phyloP scores from a whole-genome alignment of 1,140 invertebrate genomes.

The Drosophila seguyi region DNA sequence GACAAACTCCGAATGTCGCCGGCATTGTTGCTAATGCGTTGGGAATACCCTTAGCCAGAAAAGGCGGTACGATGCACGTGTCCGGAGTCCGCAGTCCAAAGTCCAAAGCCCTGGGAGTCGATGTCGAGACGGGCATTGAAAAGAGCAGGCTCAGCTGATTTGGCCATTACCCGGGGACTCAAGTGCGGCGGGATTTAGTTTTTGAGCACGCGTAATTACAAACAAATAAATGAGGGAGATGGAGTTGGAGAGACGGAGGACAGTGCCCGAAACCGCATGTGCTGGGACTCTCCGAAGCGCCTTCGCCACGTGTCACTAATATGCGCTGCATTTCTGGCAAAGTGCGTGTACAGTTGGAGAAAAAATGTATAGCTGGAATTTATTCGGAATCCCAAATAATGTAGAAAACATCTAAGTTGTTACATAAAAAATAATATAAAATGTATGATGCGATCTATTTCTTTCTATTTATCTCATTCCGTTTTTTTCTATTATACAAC shows the following conservation, averaged over 20 bases:
- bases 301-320: slow-evolving; percentile 80
- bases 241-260: slow-evolving; percentile 1
- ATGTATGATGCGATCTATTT: not conserved
- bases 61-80: slow-evolving; percentile 41
- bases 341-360: slow-evolving; percentile 39
- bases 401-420: not conserved
- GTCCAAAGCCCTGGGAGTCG: slow-evolving; percentile 5
- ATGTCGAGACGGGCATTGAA: slow-evolving; percentile 33
- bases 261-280: slow-evolving; percentile 61
- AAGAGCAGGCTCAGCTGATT: slow-evolving; percentile 54
- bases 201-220: slow-evolving; percentile 81
- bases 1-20: slow-evolving; percentile 78
- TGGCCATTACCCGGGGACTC: slow-evolving; percentile 39
- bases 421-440: not conserved
- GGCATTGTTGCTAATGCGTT: slow-evolving; percentile 67
- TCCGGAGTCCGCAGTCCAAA: slow-evolving; percentile 2
- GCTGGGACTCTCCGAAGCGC: slow-evolving; percentile 20
- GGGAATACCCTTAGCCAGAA: slow-evolving; percentile 45
- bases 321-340: slow-evolving; percentile 43
- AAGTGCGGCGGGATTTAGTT: slow-evolving; percentile 77
- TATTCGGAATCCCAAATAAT: not conserved
- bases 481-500: too few relatives aligned
- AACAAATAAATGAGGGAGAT: slow-evolving; percentile 72
- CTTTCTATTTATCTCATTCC: not conserved
- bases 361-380: not conserved